Evolutionary conservation across 2,113 vertebrate species (phyloP), one percentile per base, ranked within the genome.

Genomic region (Tricholaema leucomelas): DNA sequence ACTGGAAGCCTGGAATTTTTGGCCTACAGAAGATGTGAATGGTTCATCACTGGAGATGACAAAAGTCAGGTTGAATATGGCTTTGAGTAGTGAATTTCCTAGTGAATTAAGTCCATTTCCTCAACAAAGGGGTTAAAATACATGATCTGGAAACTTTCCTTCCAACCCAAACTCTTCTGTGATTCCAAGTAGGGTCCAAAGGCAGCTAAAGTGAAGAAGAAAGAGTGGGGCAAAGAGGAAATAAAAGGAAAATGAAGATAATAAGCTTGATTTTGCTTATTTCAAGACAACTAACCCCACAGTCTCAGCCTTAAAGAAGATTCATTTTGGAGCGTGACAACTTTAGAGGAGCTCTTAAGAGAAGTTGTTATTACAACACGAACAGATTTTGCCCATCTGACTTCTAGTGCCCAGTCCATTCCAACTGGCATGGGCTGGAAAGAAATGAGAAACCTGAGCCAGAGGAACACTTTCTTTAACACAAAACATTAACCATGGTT

Each of bases 381-480:
- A 60, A 35, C 27, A 88, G 25, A 13, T 16, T 83, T 90, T 92
- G 66, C 52, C 44, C 46, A 58, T 70, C 80, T 71, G 64, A 63
- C 40, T 85, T 48, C 73, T 79, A 79, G 64, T 59, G 71, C 48
- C 80, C 69, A 65, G 46, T 8, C 12, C 50, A 74, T 67, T 85
- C 87, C 81, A 92, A 76, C 31, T 92, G 92, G 67, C 84, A 54
- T 52, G 54, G 44, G 55, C 42, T 76, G 91, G 72, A 76, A 75
- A 82, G 80, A 76, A 76, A 70, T 25, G 63, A 89, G 77, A 88
- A 94, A 67, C 44, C 40, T n/a, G 81, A 94, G 87, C 81, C 72
- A 79, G 72, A 88, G 84, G 52, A 92, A 82, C 66, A 75, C 87
- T 92, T 85, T 92, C 70, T 90, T 92, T 90, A 86, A 88, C 85